A percentile compares a stretch with the other conserved stretches of the same genome.
Evolutionary conservation across 1,140 invertebrate genomes (phyloP).

Genomic region (Bombus turneri): DNA sequence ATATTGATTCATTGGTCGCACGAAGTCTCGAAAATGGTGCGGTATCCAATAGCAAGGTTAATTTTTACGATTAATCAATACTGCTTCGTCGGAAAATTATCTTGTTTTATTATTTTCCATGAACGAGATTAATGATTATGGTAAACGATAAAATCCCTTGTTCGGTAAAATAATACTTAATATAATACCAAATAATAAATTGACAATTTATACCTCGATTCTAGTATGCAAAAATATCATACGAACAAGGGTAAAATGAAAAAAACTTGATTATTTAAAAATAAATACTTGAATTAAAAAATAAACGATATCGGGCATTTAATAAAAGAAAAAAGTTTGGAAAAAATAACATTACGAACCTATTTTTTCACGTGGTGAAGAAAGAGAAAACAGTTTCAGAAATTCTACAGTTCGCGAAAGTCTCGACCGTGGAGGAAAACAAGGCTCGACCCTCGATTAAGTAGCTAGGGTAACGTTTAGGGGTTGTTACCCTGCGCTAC

Average conservation of each 20-base stretch:
- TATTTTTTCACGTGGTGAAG: background rate
- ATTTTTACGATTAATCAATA: background rate
- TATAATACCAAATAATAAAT: background rate
- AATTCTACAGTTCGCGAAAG: background rate
- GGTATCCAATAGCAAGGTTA: background rate
- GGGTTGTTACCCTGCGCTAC: conserved; percentile 5
- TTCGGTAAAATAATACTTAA: background rate
- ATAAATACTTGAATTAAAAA: no score
- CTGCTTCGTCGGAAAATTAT: background rate
- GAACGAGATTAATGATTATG: background rate
- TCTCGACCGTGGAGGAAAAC: background rate
- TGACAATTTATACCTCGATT: background rate
- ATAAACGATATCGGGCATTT: background rate
- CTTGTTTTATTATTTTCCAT: background rate
- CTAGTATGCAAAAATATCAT: no score
- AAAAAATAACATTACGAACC: background rate
- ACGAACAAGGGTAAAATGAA: no score
- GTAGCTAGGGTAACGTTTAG: conserved; percentile 39
- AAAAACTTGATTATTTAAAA: no score
- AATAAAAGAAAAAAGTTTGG: background rate
- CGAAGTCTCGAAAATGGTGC: background rate
- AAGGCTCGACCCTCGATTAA: conserved; percentile 15
- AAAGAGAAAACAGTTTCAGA: background rate
- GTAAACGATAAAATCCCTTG: background rate
- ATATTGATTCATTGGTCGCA: background rate